Conservation (phyloP, 2,113 vertebrate genomes). For the Sphyrna mokarran region DNA sequence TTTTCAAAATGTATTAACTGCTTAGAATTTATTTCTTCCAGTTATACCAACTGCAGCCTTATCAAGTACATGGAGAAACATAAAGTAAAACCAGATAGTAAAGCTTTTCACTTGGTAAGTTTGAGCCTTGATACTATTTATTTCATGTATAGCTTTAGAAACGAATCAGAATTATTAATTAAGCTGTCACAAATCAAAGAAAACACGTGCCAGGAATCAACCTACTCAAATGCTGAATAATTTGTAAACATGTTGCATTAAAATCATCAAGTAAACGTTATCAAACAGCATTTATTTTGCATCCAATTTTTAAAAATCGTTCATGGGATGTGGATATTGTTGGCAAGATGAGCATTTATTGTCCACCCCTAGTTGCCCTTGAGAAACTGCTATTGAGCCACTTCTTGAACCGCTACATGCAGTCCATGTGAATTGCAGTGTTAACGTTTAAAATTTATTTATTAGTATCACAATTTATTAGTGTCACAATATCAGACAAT, state of each 20-base stretch:
- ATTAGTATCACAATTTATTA: too few relatives aligned
- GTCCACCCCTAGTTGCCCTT: too few relatives aligned
- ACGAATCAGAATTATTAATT: background rate
- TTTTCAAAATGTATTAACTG: background rate
- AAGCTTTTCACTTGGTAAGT: constrained; percentile 99
- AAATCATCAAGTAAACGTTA: background rate
- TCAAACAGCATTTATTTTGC: background rate
- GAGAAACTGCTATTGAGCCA: too few relatives aligned
- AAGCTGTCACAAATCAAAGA: background rate
- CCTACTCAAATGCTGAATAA: background rate
- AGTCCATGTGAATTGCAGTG: too few relatives aligned
- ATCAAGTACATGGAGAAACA: constrained; percentile 99
- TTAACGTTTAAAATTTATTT: too few relatives aligned
- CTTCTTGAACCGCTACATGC: too few relatives aligned
- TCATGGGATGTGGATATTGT: too few relatives aligned
- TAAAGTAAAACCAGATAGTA: constrained; percentile 99
- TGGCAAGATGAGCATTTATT: too few relatives aligned
- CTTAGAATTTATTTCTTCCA: constrained; percentile 50
- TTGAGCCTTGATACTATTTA: background rate
- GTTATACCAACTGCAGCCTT: constrained; percentile 99
- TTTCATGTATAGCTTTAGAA: background rate
- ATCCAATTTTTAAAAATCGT: background rate
- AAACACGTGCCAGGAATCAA: background rate
- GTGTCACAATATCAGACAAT: background rate
- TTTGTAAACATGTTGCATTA: background rate